A percentile compares a stretch with the other conserved stretches of the same genome.
These are phyloP conservation scores for Drosophila biarmipes DNA, from an alignment of 1,140 invertebrate genomes.

Conservation along the genomic window DNA sequence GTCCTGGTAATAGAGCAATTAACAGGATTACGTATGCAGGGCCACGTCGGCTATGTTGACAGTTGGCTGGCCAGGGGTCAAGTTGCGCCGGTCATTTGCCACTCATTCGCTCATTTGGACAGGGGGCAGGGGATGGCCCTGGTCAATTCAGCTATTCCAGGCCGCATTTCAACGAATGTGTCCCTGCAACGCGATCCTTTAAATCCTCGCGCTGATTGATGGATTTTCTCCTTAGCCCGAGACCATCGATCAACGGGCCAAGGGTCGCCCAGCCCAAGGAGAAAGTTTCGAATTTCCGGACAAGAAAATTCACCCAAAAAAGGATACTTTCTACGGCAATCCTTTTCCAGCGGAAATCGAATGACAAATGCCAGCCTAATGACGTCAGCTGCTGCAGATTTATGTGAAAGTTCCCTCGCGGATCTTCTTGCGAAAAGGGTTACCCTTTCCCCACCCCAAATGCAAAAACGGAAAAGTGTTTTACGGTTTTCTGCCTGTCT, in stretches of 20 bases:
- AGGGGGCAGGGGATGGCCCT: conserved; percentile 8
- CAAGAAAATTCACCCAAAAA: conserved; percentile 45
- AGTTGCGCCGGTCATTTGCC: conserved; percentile 65
- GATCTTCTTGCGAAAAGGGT: conserved; percentile 53
- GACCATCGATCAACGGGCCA: conserved; percentile 51
- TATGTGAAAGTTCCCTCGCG: conserved; percentile 63
- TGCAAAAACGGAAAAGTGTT: conserved; percentile 62
- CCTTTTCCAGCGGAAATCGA: conserved; percentile 62
- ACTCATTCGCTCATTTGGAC: too few relatives aligned
- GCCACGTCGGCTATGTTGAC: conserved; percentile 55
- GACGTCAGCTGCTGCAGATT: conserved; percentile 75
- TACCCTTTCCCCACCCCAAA: conserved; percentile 24
- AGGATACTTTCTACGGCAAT: conserved; percentile 57
- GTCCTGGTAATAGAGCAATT: conserved; percentile 71
- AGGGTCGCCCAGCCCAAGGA: conserved; percentile 15
- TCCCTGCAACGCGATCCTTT: conserved; percentile 26
- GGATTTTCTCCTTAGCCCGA: conserved; percentile 29
- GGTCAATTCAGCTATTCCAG: conserved; percentile 19
- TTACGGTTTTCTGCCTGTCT: conserved; percentile 76
- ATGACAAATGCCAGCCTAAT: conserved; percentile 75
- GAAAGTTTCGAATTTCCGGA: conserved; percentile 69
- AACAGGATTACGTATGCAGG: conserved; percentile 77
- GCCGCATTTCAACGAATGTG: conserved; percentile 12
- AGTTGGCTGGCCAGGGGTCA: conserved; percentile 63
- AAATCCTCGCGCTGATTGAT: conserved; percentile 30